Evolutionary conservation across 2,888 invertebrate genomes (phyloP), one percentile per base, ranked within the genome.

Genomic region (Alloscopus bannaensis): DNA sequence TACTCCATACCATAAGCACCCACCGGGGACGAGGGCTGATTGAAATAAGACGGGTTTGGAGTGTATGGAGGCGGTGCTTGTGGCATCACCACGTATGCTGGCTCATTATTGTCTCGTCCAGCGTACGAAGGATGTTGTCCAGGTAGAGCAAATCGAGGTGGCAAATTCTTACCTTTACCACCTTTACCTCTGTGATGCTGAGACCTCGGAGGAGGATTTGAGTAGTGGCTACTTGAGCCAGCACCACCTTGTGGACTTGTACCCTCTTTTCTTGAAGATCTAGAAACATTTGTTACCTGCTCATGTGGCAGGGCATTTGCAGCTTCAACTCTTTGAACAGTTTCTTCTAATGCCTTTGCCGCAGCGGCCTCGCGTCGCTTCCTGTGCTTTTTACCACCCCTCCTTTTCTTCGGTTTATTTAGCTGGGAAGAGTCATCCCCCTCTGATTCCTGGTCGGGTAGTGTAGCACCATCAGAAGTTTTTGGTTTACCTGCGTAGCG

Each of bases 41-140:
- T 52, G 24, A 29, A 52, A 18, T 72, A 68, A 16, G 29, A 26
- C 1, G 75, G 80, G 28, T 13, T 60, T 18, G 77, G 55, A 18
- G 76, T 55, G 40, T 81, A 77, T 0, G 81, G 76, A 2, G 76
- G 76, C 11, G 80, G 80, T 16, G 73, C 42, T 16, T 50, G 47
- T 13, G 72, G 22, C 20, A 47, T 42, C 40, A 57, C 20, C 45
- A 40, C 16, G 2, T 1, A 26, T n/a, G 59, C 3, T 20, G 18
- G 28, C 16, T 28, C 24, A 28, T 36, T 24, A 22, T 36, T 24
- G 20, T 20, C 16, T 16, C 3, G 2, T 26, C 1, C 47, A 31
- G 24, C 22, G 1, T 18, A 6, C 50, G n/a, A 11, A 8, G 16
- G 50, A 20, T 20, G n/a, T 13, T 18, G 8, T 6, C 6, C n/a